Evolutionary conservation across 2,113 vertebrate genomes (phyloP).

Genomic region (Anarhynchus alexandrinus): DNA sequence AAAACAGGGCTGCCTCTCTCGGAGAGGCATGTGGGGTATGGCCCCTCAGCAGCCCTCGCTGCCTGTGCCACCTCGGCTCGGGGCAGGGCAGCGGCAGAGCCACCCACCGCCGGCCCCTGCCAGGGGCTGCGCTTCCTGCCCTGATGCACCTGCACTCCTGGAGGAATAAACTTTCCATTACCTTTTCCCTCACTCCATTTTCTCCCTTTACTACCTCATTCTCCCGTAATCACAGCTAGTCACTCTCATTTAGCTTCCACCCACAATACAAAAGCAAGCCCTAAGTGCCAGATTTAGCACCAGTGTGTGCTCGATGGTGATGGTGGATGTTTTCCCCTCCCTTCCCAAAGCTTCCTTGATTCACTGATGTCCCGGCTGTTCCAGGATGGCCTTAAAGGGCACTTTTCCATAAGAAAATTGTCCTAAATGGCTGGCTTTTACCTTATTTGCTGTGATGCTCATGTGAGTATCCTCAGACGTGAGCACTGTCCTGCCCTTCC

Average conservation of each 20-base stretch:
- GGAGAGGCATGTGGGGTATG: fast-evolving
- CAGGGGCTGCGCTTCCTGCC: background rate
- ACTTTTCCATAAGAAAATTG: background rate
- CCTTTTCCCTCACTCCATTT: background rate
- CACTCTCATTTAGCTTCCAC: background rate
- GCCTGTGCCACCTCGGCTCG: fast-evolving
- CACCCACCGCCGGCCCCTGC: background rate
- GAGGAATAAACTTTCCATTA: background rate
- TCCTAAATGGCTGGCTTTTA: background rate
- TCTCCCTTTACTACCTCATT: background rate
- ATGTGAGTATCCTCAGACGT: background rate
- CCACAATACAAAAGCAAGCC: background rate
- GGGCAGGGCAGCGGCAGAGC: background rate
- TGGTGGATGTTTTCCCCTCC: background rate
- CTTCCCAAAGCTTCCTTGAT: background rate
- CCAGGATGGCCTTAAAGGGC: background rate
- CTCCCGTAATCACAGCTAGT: background rate
- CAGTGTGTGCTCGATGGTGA: background rate
- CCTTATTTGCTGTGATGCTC: background rate
- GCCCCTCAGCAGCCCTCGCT: background rate
- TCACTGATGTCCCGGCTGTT: background rate
- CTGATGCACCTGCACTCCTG: fast-evolving
- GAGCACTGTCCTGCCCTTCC: background rate
- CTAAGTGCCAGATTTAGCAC: background rate
- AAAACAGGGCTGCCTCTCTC: background rate